Conservation (phyloP, 2,888 invertebrate genomes). For the Parelbella ahira region DNA sequence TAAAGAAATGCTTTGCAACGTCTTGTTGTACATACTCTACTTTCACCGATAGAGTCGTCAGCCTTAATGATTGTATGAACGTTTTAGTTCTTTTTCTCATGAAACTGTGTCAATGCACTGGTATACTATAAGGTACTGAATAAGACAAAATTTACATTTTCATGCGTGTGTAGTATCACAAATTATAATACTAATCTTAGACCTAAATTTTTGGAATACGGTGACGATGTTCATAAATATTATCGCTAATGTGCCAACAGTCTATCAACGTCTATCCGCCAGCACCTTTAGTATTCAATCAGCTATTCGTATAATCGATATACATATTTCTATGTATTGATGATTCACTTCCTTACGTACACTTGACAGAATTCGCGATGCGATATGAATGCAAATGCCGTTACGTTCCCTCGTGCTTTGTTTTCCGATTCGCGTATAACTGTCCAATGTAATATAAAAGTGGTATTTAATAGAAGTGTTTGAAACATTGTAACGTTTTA, state of each 20-base stretch:
- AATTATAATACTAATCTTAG: too few species aligned
- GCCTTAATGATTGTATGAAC: slow-evolving; percentile 31
- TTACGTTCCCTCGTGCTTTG: slow-evolving; percentile 37
- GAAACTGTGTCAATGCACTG: slow-evolving; percentile 15
- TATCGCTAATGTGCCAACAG: too few species aligned
- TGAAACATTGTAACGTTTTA: too few species aligned
- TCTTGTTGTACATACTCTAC: slow-evolving; percentile 25
- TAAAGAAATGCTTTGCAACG: slow-evolving; percentile 26
- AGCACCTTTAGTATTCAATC: too few species aligned
- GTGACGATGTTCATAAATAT: too few species aligned
- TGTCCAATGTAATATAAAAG: slow-evolving; percentile 23
- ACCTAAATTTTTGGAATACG: too few species aligned
- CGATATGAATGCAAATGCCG: slow-evolving; percentile 39
- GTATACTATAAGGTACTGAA: too few species aligned
- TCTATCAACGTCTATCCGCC: too few species aligned
- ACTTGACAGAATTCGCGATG: slow-evolving; percentile 31
- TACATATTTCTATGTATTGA: slow-evolving; percentile 14
- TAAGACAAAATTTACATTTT: too few species aligned
- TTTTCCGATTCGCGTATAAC: slow-evolving; percentile 35
- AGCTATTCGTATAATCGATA: too few species aligned
- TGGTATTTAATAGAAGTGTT: too few species aligned
- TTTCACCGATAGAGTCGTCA: slow-evolving; percentile 31
- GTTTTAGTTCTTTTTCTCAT: slow-evolving; percentile 28
- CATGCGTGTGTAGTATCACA: too few species aligned
- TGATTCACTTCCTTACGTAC: slow-evolving; percentile 30